A percentile compares a stretch with the other conserved stretches of the same genome.
Conservation (phyloP, 2,888 invertebrate species). For the Chrysolina haemoptera region DNA sequence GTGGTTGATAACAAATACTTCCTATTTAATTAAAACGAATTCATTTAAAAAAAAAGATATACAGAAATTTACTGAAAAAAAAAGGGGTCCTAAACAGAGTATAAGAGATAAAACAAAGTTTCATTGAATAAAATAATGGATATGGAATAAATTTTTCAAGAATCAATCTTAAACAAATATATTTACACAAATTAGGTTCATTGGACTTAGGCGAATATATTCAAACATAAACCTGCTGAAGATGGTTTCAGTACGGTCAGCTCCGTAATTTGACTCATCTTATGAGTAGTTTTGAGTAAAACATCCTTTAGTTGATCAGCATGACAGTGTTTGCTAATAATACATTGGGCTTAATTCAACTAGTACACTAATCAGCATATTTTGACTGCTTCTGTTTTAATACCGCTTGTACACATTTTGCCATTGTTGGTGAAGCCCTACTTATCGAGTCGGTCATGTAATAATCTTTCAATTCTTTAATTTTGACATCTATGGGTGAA, state of each 20-base stretch:
- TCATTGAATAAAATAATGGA: background rate
- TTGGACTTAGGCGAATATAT: slow-evolving; percentile 9
- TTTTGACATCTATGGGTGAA: slow-evolving; percentile 78
- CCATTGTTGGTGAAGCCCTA: slow-evolving; percentile 98
- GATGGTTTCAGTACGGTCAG: background rate
- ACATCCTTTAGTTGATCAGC: background rate
- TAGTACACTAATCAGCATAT: slow-evolving; percentile 51
- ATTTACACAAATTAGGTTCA: slow-evolving; percentile 2
- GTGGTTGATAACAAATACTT: background rate
- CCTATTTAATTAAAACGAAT: background rate
- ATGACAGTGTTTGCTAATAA: slow-evolving; percentile 13
- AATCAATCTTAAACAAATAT: slow-evolving; percentile 10
- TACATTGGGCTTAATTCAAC: slow-evolving; percentile 35
- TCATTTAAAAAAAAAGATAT: background rate
- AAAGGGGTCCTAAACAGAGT: background rate
- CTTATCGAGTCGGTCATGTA: slow-evolving; percentile 98
- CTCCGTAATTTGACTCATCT: background rate
- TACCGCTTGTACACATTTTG: slow-evolving; percentile 95
- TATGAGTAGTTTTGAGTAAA: slow-evolving; percentile 8
- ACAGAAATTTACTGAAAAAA: background rate
- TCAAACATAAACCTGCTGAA: background rate
- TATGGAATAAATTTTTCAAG: background rate
- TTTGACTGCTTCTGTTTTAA: slow-evolving; percentile 78
- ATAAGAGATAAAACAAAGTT: background rate
- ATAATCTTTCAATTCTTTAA: slow-evolving; percentile 86